Evolutionary conservation across 2,888 invertebrate species (phyloP), one percentile per base, ranked within the genome.

Genomic region (Cryptus viduatorius): DNA sequence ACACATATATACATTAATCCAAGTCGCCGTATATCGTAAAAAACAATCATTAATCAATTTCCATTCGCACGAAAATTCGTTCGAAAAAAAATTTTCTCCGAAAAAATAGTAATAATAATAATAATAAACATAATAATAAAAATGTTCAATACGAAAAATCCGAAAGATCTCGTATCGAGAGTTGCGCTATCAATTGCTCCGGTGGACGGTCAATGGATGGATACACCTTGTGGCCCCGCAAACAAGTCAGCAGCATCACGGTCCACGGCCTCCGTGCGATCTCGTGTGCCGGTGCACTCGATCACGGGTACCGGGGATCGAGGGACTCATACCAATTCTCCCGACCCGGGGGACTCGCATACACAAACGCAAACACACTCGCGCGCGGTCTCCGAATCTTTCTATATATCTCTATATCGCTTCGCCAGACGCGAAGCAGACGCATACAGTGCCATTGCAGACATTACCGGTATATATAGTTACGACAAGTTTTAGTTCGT

Each of bases 211-310:
- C 48, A 48, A 48, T 48, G 48, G 14, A 48, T n/a, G 24, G 4
- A 68, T 48, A 24, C 24, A 68, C 5, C 24, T 48, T 12, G 46
- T 48, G 71, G 37, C 53, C 53, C 56, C 10, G 37, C 56, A 19
- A 42, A 12, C 42, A 16, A 14, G 56, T 71, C 19, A 71, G 19
- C 72, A 12, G 19, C 56, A 56, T 19, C 56, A 24, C 56, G 19
- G 56, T 24, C 72, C 24, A 24, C 10, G 1, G 31, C 12, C 53
- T 31, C 42, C 59, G 69, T 65, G 19, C 65, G 61, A 65, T 84
- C 61, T 19, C 56, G 19, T 65, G 72, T 68, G 79, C 67, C 77
- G 81, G 72, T 80, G 76, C 71, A 80, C 81, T 81, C 76, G 72
- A 81, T 81, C 80, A 46, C 72, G 67, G 44, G 16, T 42, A 31